These are phyloP conservation scores for Syritta pipiens DNA, from an alignment of 2,888 invertebrate genomes.

Conservation along the genomic window DNA sequence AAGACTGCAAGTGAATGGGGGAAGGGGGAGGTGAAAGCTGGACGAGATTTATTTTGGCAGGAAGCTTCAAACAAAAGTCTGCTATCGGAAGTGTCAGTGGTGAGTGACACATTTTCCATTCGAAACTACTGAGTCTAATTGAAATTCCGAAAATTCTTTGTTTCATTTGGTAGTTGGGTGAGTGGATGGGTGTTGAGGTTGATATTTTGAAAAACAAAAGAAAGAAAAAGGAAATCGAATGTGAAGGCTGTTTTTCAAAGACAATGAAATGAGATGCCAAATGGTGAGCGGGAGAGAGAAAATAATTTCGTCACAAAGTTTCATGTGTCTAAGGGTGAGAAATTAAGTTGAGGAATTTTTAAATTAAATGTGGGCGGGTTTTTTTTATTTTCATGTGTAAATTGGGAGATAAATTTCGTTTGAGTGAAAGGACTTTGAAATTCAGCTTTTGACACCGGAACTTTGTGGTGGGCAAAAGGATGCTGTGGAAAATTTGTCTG, in stretches of 20 bases:
- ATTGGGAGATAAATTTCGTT: no score
- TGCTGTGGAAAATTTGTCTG: no score
- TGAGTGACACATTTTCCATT: slow-evolving; percentile 63
- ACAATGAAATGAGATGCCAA: slow-evolving; percentile 6
- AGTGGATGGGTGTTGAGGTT: not conserved
- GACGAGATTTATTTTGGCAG: slow-evolving; percentile 55
- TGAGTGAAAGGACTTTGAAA: no score
- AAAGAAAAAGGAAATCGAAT: not conserved
- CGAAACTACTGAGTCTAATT: slow-evolving; percentile 62
- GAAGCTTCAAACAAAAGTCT: slow-evolving; percentile 34
- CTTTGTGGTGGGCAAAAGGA: no score
- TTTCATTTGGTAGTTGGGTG: slow-evolving; percentile 35
- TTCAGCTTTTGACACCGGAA: no score
- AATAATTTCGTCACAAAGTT: slow-evolving; percentile 4
- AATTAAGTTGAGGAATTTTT: slow-evolving; percentile 13
- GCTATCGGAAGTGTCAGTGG: slow-evolving; percentile 47
- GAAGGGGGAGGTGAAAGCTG: not conserved
- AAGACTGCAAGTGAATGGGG: slow-evolving; percentile 41
- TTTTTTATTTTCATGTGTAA: no score
- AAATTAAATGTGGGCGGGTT: slow-evolving; percentile 12
- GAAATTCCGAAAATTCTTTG: slow-evolving; percentile 66
- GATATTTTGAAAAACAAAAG: not conserved
- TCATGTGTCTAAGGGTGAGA: not conserved
- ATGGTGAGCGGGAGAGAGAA: slow-evolving; percentile 1
- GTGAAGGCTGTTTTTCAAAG: not conserved